Base-by-base conservation (phyloP, 2,888 invertebrate genomes). In the Rhagophthalmus giganteus region DNA sequence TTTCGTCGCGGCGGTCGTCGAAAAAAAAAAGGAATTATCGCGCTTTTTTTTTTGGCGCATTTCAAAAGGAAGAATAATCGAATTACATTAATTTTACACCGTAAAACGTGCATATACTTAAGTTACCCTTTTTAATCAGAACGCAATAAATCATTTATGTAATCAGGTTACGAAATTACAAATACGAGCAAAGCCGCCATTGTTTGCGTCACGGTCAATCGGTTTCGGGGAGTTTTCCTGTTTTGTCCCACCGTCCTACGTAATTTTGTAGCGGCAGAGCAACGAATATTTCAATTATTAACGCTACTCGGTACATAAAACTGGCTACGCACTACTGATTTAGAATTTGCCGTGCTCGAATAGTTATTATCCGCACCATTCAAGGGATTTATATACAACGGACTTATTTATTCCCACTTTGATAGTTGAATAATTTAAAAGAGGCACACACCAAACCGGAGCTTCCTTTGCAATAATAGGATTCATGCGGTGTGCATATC, bases 211-310 rank as follows among this genome's bases (percentile, higher is more conserved):
- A 54, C 38, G 58, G 58, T 55, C 55, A 58, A 55, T 55, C 55
- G 35, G 44, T 42, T 49, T 55, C 41, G 51, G 41, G 28, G 52
- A 37, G 40, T 34, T 35, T 41, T 51, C 45, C 35, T 34, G 54
- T 48, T 58, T 45, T 45, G 53, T 57, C 51, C 42, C 31, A 9
- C 16, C 26, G 26, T 25, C 13, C 31, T 45, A 28, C 34, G 40
- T 52, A 42, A 38, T 39, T 45, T 44, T 47, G 31, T 45, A 48
- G 42, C 44, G 33, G 41, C 55, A 52, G n/a, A n/a, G 49, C 58
- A 56, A 55, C 54, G 51, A 55, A 57, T 61, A 61, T 60, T 61
- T 63, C 63, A 60, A 63, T 63, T 63, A 63, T 61, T 58, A 59
- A 59, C 60, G 60, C 59, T 56, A 56, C 55, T 55, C 52, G 59